Evolutionary conservation across 2,888 invertebrate species (phyloP), one percentile per base, ranked within the genome.

Genomic region (Lamellibrachia columna): DNA sequence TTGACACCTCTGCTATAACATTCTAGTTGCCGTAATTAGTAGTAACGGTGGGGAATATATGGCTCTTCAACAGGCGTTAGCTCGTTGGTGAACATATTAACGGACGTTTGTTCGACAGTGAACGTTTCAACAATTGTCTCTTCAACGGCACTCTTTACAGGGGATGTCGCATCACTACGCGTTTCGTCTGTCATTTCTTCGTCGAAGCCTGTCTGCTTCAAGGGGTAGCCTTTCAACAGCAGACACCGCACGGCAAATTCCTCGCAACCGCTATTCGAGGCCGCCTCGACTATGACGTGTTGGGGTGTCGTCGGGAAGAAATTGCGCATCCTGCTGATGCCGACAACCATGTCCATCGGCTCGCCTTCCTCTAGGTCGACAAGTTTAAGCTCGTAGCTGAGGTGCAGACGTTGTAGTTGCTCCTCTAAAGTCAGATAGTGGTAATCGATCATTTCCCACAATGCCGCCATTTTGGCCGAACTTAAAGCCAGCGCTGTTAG

Each of bases 241-340:
- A 75, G 22, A 75, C 22, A 11, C 1, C 75, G 75, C 3, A 75
- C 75, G 22, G 75, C 75, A 75, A 22, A 75, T n/a, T 75, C 75
- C 75, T 75, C 75, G 75, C 75, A 75, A 75, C 75, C 75, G 75
- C 75, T 75, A 22, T 75, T 75, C 15, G 75, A 75, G 75, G n/a
- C 75, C 75, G 22, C 75, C 75, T 75, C 75, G 75, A 75, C 75
- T 15, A 75, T 22, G n/a, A 75, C 75, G 75, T 75, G 75, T 75
- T 75, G 75, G 6, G 75, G 75, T 75, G 75, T 75, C 75, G 15
- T 75, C 75, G 75, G 75, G 22, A 75, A 75, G 75, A 75, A n/a
- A 22, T 15, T 75, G 15, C 22, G 22, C 75, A 75, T 75, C 7
- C 75, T 75, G 75, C 75, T 22, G 75, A 75, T 15, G 6, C 22